phyloP scores from a whole-genome alignment of 2,113 vertebrate genomes.

The Ochotona curzoniae region DNA sequence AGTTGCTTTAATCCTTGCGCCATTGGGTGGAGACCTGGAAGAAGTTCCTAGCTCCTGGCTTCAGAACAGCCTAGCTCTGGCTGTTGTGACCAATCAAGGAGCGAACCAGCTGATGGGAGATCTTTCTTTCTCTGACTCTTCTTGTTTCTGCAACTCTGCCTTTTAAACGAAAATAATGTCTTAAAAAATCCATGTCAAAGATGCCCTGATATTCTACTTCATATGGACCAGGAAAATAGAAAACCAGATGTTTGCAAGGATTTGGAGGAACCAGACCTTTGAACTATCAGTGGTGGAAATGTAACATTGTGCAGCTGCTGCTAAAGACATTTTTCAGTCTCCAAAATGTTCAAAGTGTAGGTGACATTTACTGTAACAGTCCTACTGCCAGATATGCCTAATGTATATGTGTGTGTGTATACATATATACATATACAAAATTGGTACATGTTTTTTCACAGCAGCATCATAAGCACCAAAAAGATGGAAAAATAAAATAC shows the following conservation, averaged over 20 bases:
- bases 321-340: background rate
- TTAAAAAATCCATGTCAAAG: background rate
- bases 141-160: no score
- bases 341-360: background rate
- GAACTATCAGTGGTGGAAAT: background rate
- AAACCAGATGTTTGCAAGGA: background rate
- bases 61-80: no score
- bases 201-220: background rate
- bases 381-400: background rate
- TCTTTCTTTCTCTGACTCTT: no score
- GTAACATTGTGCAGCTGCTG: background rate
- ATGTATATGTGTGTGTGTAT: background rate
- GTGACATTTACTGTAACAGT: background rate
- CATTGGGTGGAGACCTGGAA: no score
- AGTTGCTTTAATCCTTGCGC: no score
- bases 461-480: background rate
- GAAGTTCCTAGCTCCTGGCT: no score
- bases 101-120: no score
- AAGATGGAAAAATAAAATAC: background rate
- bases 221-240: background rate
- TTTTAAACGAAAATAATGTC: no score
- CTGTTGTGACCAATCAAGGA: no score
- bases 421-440: background rate
- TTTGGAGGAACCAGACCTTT: background rate
- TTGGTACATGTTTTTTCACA: background rate